Evolutionary conservation across 2,113 vertebrate genomes (phyloP), one percentile per base, ranked within the genome.

Genomic region (Stegastes partitus): DNA sequence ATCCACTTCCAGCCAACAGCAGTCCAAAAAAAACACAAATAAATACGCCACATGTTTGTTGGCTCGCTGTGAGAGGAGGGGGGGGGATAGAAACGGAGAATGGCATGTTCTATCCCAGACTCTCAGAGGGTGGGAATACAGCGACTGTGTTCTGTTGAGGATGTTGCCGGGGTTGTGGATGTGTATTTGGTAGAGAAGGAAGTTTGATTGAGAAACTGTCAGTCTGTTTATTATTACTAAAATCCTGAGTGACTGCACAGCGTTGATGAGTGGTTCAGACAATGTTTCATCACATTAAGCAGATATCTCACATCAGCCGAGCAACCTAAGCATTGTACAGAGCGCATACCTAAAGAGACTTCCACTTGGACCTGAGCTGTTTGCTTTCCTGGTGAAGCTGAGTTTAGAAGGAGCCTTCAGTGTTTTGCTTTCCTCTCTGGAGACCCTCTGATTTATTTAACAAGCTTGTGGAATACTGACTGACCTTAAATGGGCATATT

Each of bases 401-500:
- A 83, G 83, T 90, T 91, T 87, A 84, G 85, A 94, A 77, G 77
- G 82, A 89, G 87, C 87, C 88, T 63, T 84, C 83, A 78, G 44
- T 91, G 93, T 93, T 94, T 93, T 86, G 81, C 80, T 91, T 93
- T 81, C 26, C 79, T 92, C 93, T 93, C 93, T 56, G 11, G 94
- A 90, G 94, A 90, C 86, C 72, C 57, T 87, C 79, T 76, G 87
- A 92, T 93, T 93, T 94, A 92, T 94, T 93, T 94, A 90, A 89
- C 73, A 81, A 89, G 86, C 87, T 83, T 66, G 80, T 54, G 82
- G 86, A 85, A 85, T 87, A 79, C 88, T 84, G 91, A 88, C 87
- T 89, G 81, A 86, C 95, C 94, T 45, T 95, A 95, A 85, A 95
- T 94, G 94, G 95, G 78, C 91, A 94, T 87, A 78, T 55, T 75